These are phyloP conservation scores for Trachelipus rathkii DNA, from an alignment of 1,140 invertebrate species.

Conservation along the genomic window DNA sequence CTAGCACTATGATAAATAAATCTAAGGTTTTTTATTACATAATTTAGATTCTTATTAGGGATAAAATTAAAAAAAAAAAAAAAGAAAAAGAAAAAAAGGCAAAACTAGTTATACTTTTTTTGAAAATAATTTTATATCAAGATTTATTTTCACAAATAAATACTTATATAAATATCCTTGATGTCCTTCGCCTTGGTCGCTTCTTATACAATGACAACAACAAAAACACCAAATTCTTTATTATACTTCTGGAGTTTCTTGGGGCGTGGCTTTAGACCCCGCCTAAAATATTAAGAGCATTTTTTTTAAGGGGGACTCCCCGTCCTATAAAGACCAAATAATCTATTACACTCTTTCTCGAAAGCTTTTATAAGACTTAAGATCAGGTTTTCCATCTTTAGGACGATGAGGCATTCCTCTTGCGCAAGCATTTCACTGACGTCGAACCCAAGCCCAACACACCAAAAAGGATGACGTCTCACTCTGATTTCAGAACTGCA, in stretches of 20 bases:
- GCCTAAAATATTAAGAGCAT: not conserved
- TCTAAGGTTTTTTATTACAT: too few relatives aligned
- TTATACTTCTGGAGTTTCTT: not conserved
- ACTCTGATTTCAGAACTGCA: too few relatives aligned
- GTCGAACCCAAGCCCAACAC: too few relatives aligned
- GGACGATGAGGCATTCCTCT: not conserved
- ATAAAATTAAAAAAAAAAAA: not conserved
- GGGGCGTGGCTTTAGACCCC: conserved; percentile 1
- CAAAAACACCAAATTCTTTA: not conserved
- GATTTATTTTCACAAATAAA: not conserved
- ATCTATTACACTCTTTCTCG: not conserved
- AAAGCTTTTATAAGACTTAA: not conserved
- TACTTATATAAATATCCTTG: not conserved
- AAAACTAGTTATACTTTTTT: not conserved
- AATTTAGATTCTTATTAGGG: too few relatives aligned
- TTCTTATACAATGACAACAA: not conserved
- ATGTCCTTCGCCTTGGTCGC: not conserved
- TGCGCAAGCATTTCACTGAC: not conserved
- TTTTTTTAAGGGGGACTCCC: not conserved
- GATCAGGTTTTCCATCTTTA: not conserved
- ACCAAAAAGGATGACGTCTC: too few relatives aligned
- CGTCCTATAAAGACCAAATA: not conserved
- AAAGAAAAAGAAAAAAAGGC: not conserved
- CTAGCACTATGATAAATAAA: too few relatives aligned
- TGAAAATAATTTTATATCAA: not conserved